phyloP scores from a whole-genome alignment of 1,140 invertebrate genomes.

The Achatina immaculata region DNA sequence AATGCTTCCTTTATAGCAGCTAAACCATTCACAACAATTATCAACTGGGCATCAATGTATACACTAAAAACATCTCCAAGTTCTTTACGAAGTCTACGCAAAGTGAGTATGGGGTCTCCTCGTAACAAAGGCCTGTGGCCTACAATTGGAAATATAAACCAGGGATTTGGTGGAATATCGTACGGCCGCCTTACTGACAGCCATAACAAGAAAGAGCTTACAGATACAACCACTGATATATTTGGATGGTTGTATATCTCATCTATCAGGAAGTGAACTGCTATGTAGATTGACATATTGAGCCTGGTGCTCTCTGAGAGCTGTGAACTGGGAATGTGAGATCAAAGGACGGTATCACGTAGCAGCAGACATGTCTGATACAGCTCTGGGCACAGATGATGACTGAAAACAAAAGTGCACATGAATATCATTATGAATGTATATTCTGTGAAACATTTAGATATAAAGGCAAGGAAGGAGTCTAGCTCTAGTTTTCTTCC shows the following conservation, averaged over 20 bases:
- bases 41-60: constrained; percentile 41
- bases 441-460: too few species aligned
- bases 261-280: constrained; percentile 37
- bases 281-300: constrained; percentile 34
- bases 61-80: constrained; percentile 45
- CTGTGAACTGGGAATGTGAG: too few species aligned
- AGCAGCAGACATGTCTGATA: neutral
- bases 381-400: too few species aligned
- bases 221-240: constrained; percentile 26
- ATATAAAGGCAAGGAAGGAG: too few species aligned
- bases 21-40: constrained; percentile 43
- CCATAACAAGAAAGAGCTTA: constrained; percentile 31
- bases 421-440: too few species aligned
- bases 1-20: constrained; percentile 41
- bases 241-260: constrained; percentile 34
- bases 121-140: constrained; percentile 33
- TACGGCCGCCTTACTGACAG: constrained; percentile 10
- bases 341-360: too few species aligned
- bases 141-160: constrained; percentile 36
- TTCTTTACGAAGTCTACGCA: constrained; percentile 36
- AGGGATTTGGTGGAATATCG: constrained; percentile 33
- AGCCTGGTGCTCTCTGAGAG: too few species aligned
- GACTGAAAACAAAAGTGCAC: too few species aligned
- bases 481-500: too few species aligned
- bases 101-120: constrained; percentile 24